A percentile compares a stretch with the other conserved stretches of the same genome.
Conservation (phyloP, 1,140 invertebrate genomes). For the Idris sp. region DNA sequence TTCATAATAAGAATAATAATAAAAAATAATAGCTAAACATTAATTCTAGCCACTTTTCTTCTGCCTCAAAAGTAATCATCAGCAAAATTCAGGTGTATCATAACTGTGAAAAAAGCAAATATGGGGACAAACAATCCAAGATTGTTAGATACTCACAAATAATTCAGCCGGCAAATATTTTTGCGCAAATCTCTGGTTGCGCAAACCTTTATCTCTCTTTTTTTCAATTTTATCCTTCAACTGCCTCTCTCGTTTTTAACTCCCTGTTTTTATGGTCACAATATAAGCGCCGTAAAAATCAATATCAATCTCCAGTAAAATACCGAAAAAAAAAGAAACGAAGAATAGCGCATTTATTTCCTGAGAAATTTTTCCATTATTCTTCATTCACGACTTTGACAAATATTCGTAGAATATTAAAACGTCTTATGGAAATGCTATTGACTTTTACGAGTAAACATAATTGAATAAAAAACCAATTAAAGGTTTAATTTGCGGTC, state of each 20-base stretch:
- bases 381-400: conserved; percentile 22
- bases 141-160: conserved; percentile 6
- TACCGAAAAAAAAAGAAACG: conserved; percentile 21
- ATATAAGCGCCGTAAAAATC: conserved; percentile 28
- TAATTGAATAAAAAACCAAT: neutral
- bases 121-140: conserved; percentile 27
- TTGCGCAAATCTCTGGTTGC: neutral
- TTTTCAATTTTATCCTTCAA: conserved; percentile 8
- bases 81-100: too few relatives aligned
- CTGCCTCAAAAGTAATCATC: too few relatives aligned
- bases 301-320: conserved; percentile 40
- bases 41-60: too few relatives aligned
- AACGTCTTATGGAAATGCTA: conserved; percentile 11
- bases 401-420: conserved; percentile 36
- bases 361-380: conserved; percentile 27
- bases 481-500: neutral
- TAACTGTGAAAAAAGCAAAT: too few relatives aligned
- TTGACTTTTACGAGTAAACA: neutral
- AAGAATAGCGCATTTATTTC: conserved; percentile 14
- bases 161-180: conserved; percentile 29
- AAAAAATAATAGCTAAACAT: too few relatives aligned
- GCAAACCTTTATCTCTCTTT: neutral
- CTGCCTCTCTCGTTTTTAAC: conserved; percentile 31
- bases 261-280: conserved; percentile 12
- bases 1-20: too few relatives aligned